Conservation (phyloP, 1,140 invertebrate genomes). For the Dreissena rostriformis region DNA sequence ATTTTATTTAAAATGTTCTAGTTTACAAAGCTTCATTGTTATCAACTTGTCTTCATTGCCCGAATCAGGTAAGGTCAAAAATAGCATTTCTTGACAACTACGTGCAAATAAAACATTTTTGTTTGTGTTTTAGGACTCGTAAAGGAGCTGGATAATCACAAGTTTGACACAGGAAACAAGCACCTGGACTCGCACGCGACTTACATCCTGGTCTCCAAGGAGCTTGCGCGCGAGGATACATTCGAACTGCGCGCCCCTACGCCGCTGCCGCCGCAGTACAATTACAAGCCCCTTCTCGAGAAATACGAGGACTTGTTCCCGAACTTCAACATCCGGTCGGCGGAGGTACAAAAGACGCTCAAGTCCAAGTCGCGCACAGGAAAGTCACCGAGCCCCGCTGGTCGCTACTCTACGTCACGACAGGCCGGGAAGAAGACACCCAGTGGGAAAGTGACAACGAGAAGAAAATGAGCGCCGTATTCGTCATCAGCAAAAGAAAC, state of each 20-base stretch:
- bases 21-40: too few relatives aligned
- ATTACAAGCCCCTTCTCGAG: constrained; percentile 64
- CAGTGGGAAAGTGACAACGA: constrained; percentile 25
- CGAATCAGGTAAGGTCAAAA: too few relatives aligned
- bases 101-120: not conserved
- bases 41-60: too few relatives aligned
- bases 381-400: constrained; percentile 68
- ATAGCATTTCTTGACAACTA: too few relatives aligned
- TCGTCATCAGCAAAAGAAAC: too few relatives aligned
- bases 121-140: constrained; percentile 62
- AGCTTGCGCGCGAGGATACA: constrained; percentile 48
- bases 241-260: constrained; percentile 22
- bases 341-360: constrained; percentile 53
- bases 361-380: constrained; percentile 40
- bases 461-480: constrained; percentile 29
- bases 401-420: constrained; percentile 46
- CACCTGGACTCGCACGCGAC: constrained; percentile 65
- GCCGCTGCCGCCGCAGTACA: constrained; percentile 56
- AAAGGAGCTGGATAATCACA: constrained; percentile 67
- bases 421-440: constrained; percentile 29
- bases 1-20: too few relatives aligned
- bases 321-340: constrained; percentile 62
- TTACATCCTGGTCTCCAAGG: constrained; percentile 68
- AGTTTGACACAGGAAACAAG: constrained; percentile 64
- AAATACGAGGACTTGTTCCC: constrained; percentile 64